A percentile compares a stretch with the other conserved stretches of the same genome.
Evolutionary conservation across 2,113 vertebrate genomes (phyloP).

Genomic region (Spermophilus dauricus): DNA sequence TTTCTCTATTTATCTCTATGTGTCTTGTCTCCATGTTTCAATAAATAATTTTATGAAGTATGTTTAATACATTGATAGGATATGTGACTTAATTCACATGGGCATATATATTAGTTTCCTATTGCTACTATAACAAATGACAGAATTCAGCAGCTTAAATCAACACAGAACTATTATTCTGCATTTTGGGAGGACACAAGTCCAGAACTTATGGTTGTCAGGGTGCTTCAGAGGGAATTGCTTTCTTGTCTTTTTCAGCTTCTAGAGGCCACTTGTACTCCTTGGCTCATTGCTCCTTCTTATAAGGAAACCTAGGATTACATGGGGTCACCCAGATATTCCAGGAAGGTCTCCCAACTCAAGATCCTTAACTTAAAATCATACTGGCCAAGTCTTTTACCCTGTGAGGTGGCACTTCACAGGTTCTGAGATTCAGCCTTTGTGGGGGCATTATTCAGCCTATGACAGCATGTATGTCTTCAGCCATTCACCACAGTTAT

Average conservation of each 20-base stretch:
- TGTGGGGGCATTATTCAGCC: neutral
- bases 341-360: neutral
- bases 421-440: neutral
- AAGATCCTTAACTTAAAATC: neutral
- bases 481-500: neutral
- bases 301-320: neutral
- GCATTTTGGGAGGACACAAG: neutral
- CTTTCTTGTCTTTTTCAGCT: neutral
- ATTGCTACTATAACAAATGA: neutral
- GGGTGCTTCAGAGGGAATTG: neutral
- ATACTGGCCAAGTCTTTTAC: neutral
- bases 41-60: neutral
- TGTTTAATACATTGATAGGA: neutral
- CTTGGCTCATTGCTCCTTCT: neutral
- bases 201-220: neutral
- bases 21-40: neutral
- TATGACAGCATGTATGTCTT: neutral
- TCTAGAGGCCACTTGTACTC: neutral
- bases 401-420: neutral
- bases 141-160: neutral
- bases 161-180: neutral
- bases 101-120: neutral
- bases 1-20: neutral
- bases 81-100: neutral
- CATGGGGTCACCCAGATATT: neutral